Evolutionary conservation across 2,113 vertebrate genomes (phyloP).

Genomic region (Datnioides undecimradiatus): DNA sequence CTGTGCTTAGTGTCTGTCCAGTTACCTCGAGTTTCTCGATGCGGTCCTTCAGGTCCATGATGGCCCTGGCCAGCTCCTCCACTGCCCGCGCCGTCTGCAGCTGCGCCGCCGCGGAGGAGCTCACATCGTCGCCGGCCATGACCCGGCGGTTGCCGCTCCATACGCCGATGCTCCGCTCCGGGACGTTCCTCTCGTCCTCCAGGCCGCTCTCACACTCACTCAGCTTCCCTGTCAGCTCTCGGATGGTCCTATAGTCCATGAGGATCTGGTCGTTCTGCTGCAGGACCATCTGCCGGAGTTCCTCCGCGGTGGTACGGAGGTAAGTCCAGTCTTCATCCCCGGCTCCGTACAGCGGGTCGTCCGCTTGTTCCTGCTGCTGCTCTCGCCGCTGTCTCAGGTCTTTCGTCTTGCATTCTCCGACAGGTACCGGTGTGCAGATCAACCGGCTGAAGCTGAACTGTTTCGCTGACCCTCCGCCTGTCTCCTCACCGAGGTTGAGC

Average conservation of each 20-base stretch:
- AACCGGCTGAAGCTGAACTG: conserved; percentile 89
- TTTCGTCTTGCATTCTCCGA: conserved; percentile 85
- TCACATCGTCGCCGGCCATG: conserved; percentile 89
- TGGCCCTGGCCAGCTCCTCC: conserved; percentile 92
- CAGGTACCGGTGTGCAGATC: conserved; percentile 91
- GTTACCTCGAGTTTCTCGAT: conserved; percentile 95
- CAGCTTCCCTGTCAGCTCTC: conserved; percentile 94
- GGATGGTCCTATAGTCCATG: conserved; percentile 92
- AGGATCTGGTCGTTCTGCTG: conserved; percentile 95
- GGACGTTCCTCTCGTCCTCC: conserved; percentile 81
- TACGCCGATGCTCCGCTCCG: conserved; percentile 81
- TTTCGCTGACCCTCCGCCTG: conserved; percentile 63
- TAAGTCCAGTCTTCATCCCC: conserved; percentile 87
- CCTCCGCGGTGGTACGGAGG: conserved; percentile 90
- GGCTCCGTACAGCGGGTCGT: conserved; percentile 70
- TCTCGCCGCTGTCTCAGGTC: conserved; percentile 58
- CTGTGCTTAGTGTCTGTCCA: accelerated
- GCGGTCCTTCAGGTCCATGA: conserved; percentile 93
- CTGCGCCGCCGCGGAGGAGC: conserved; percentile 79
- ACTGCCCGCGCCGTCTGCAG: conserved; percentile 85
- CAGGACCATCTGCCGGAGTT: conserved; percentile 91
- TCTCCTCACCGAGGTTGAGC: conserved; percentile 77
- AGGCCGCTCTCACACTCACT: conserved; percentile 92
- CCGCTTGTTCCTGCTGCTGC: conserved; percentile 61
- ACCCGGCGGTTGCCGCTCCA: conserved; percentile 88